Conservation (phyloP, 1,140 invertebrate genomes). For the Steinernema khuongi region DNA sequence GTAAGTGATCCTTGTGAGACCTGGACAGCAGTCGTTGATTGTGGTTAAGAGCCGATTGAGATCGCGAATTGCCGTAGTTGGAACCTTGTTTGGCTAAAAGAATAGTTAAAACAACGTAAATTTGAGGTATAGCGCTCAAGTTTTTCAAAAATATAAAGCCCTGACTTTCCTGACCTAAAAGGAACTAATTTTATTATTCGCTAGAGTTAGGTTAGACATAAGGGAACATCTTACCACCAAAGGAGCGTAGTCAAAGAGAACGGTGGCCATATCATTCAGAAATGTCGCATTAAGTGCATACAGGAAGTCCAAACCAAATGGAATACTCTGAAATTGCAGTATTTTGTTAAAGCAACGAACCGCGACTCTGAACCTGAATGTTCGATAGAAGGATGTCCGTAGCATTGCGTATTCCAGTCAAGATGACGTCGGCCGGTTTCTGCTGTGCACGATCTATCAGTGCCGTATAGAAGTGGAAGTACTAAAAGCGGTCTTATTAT, state of each 20-base stretch:
- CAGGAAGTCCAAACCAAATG: slow-evolving; percentile 73
- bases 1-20: slow-evolving; percentile 69
- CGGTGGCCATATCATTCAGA: slow-evolving; percentile 71
- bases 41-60: slow-evolving; percentile 70
- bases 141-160: slow-evolving; percentile 22
- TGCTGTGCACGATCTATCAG: neutral
- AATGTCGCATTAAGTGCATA: slow-evolving; percentile 77
- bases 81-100: slow-evolving; percentile 61
- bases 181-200: no score
- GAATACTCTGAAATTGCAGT: slow-evolving; percentile 62
- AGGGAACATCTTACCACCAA: slow-evolving; percentile 60
- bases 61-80: slow-evolving; percentile 60
- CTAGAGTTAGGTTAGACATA: no score
- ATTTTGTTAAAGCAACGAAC: neutral
- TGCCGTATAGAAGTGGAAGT: neutral
- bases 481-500: neutral
- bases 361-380: neutral
- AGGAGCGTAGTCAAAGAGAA: slow-evolving; percentile 72
- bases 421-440: neutral
- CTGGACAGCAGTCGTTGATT: slow-evolving; percentile 73
- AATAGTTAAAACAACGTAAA: no score
- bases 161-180: neutral
- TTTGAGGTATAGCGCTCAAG: no score
- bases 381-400: neutral
- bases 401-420: slow-evolving; percentile 1